phyloP scores from a whole-genome alignment of 2,797 vertebrate species.

The Thalassophryne amazonica region DNA sequence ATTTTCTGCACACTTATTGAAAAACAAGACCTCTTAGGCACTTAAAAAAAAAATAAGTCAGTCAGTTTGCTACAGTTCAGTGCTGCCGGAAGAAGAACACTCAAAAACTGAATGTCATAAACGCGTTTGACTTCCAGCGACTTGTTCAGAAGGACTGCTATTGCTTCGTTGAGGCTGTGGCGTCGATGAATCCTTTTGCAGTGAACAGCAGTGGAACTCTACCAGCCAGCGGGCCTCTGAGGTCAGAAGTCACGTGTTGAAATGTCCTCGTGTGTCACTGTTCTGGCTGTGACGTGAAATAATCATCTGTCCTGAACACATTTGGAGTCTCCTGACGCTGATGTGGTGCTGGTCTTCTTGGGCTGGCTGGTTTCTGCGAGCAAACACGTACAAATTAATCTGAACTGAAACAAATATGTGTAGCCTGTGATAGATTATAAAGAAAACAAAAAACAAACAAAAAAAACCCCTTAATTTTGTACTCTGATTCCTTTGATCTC shows the following conservation, averaged over 20 bases:
- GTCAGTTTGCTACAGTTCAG: conserved; percentile 68
- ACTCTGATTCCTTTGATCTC: no score
- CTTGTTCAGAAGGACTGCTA: conserved; percentile 65
- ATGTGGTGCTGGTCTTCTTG: conserved; percentile 69
- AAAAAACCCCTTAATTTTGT: not conserved
- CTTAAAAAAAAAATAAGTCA: conserved; percentile 50
- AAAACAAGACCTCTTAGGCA: conserved; percentile 62
- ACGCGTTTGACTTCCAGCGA: conserved; percentile 30
- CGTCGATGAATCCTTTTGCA: conserved; percentile 43
- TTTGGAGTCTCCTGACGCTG: conserved; percentile 80
- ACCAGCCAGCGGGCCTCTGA: conserved; percentile 48
- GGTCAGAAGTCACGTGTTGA: conserved; percentile 33
- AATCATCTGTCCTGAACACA: conserved; percentile 92
- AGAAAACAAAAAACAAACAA: not conserved
- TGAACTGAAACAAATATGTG: no score
- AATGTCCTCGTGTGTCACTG: conserved; percentile 45
- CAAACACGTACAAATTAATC: conserved; percentile 22
- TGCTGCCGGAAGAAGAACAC: conserved; percentile 43
- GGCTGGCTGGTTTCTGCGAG: conserved; percentile 80
- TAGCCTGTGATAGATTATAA: no score
- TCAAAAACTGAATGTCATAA: conserved; percentile 29
- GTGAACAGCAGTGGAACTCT: conserved; percentile 62
- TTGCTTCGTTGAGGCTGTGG: conserved; percentile 69
- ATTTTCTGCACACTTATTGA: conserved; percentile 27
- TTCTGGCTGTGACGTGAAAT: conserved; percentile 82